Evolutionary conservation across 23 tunicate species (phyloP), one percentile per base, ranked within the genome.

Genomic region (Styela plicata): DNA sequence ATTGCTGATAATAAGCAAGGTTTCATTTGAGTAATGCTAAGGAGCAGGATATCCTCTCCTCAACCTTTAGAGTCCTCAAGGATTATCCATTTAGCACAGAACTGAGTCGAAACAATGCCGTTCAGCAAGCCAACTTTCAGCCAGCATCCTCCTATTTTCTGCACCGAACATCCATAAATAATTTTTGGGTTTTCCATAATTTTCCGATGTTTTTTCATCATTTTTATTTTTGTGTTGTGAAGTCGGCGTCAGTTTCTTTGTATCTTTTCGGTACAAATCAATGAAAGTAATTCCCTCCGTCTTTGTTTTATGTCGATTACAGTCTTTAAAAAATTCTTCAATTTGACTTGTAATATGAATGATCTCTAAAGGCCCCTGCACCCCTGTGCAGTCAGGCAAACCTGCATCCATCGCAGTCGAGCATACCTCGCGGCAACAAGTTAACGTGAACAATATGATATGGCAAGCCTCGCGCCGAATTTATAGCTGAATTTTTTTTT

Each of bases 21-120:
- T 71, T 32, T 34, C 16, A 7, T 21, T 71, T 28, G 36, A 71
- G 77, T 18, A 13, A 76, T 21, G 81, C 81, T n/a, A 76, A 76
- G 81, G 64, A 76, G 1, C 31, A 76, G 81, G 81, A 76, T 76
- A 76, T 76, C 81, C 81, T 76, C 81, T 76, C 81, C 52, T 76
- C 81, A 76, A 1, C 81, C 81, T 52, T 76, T 76, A 33, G 81
- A 76, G 81, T 76, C 81, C 81, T 76, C 81, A 76, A 76, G 81
- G 81, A 33, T 76, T 76, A 76, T 76, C 81, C 33, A 44, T 76
- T 76, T 67, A 22, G 71, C 71, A 67, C 57, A 44, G 13, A 5
- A 44, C 57, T 44, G 57, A 44, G 57, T 44, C 13, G 57, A 44
- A 44, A 44, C 57, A 44, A 44, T 44, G 57, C 57, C 57, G 57